Percentiles rank a stretch among this genome's conserved stretches.
Conservation (phyloP, 2,797 vertebrate genomes). For the Microctenopoma lineatum region DNA sequence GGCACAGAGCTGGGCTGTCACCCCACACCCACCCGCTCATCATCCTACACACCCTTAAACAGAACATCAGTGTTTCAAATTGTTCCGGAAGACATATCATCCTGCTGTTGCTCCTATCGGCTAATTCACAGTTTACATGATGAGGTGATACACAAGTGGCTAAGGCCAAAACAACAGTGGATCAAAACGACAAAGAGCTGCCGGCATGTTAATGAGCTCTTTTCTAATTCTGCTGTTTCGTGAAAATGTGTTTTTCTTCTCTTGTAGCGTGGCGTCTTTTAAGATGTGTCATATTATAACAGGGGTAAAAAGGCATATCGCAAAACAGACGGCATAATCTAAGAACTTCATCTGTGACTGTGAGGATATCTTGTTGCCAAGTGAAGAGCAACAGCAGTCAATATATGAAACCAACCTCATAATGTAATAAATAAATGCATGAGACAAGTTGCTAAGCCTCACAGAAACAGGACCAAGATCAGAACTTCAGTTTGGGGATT, state of each 20-base stretch:
- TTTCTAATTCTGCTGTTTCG: constrained; percentile 16
- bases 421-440: constrained; percentile 55
- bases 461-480: constrained; percentile 34
- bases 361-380: constrained; percentile 26
- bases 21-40: constrained; percentile 1
- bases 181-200: constrained; percentile 34
- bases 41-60: constrained; percentile 21
- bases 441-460: constrained; percentile 22
- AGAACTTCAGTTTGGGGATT: constrained; percentile 18
- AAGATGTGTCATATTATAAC: constrained; percentile 32
- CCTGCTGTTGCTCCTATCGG: constrained; percentile 13
- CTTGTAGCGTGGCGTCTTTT: constrained; percentile 4
- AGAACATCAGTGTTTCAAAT: constrained; percentile 11
- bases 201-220: constrained; percentile 32
- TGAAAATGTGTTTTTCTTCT: constrained; percentile 17
- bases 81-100: constrained; percentile 19
- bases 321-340: constrained; percentile 52
- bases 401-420: constrained; percentile 4
- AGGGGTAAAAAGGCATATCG: constrained; percentile 44
- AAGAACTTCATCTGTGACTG: constrained; percentile 49
- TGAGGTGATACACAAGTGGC: constrained; percentile 40
- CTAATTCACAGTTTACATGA: constrained; percentile 44
- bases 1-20: constrained; percentile 58
- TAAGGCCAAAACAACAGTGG: constrained; percentile 23
- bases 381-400: too few relatives aligned